Conservation (phyloP, 1,140 invertebrate genomes). For the Pachyrhynchus sulphureomaculatus region DNA sequence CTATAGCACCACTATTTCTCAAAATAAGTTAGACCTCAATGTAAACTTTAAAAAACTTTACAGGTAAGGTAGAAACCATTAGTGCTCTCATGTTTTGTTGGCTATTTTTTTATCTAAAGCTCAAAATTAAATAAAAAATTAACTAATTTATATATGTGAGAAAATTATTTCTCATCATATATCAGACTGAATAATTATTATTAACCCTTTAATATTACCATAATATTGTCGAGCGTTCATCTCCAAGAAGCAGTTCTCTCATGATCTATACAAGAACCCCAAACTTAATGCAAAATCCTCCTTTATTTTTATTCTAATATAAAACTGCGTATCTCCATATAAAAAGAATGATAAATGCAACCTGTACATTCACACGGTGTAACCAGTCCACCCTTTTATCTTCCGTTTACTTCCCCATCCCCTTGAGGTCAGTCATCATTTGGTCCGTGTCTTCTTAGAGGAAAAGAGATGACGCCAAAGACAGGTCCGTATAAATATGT, state of each 20-base stretch:
- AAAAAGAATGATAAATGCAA: constrained; percentile 44
- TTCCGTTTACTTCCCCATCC: constrained; percentile 41
- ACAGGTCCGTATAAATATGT: neutral
- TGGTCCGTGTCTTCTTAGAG: constrained; percentile 12
- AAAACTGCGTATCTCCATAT: constrained; percentile 38
- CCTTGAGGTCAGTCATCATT: constrained; percentile 22
- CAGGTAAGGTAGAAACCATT: too few relatives aligned
- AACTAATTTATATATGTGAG: too few relatives aligned
- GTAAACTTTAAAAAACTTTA: too few relatives aligned
- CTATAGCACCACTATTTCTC: too few relatives aligned
- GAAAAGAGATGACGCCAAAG: neutral
- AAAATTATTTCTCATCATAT: too few relatives aligned
- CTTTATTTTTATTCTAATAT: constrained; percentile 17
- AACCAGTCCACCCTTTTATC: constrained; percentile 35
- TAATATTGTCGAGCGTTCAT: constrained; percentile 3
- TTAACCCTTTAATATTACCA: neutral
- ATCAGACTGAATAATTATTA: too few relatives aligned
- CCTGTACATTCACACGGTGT: constrained; percentile 45
- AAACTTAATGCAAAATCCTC: constrained; percentile 33
- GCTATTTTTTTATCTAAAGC: too few relatives aligned
- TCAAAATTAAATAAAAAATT: too few relatives aligned
- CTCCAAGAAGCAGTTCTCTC: constrained; percentile 16
- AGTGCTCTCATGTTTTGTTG: too few relatives aligned
- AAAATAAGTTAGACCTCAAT: too few relatives aligned
- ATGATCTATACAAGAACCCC: constrained; percentile 25